Base-by-base conservation (phyloP, 2,888 invertebrate species). In the Alentia gelatinosa region DNA sequence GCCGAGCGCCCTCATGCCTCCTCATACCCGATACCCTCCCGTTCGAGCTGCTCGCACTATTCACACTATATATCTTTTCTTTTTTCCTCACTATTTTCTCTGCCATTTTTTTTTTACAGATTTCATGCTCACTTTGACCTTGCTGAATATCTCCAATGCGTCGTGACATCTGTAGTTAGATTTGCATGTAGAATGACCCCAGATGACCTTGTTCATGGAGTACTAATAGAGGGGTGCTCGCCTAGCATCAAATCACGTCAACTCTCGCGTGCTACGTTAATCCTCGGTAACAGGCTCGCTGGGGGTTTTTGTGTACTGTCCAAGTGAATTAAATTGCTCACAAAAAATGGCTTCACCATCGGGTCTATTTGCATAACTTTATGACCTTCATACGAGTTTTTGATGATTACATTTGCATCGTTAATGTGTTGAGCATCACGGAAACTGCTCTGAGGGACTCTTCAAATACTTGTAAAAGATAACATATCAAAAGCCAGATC, bases 311-410 rank as follows among this genome's bases (percentile, higher is more conserved):
- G 37, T 79, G 79, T 19, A n/a, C 37, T 15, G 79, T 39, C 23
- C 1, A 39, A 39, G 37, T 39, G 79, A 79, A 79, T 79, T 79
- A 35, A 79, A 79, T 79, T 79, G 79, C 37, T 63, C 79, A 23
- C 56, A 35, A 79, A 79, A 79, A 79, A 35, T 39, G 39, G 39
- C 37, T 12, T 9, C 37, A 35, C 39, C 37, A 79, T 79, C 39
- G 56, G 56, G 56, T 56, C 23, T 5, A n/a, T 12, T 79, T 79
- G 79, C 79, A 79, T 79, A 79, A 79, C 79, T 35, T 79, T 39
- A n/a, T 79, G 79, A 79, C 79, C 79, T 26, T 19, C 12, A 9
- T 4, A 79, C 79, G n/a, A 15, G 79, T 39, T 79, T 39, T 79
- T 56, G 12, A 35, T 26, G 79, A 35, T 79, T 12, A n/a, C 79